phyloP scores from a whole-genome alignment of 1,140 invertebrate species.

The Drosophila guanche region DNA sequence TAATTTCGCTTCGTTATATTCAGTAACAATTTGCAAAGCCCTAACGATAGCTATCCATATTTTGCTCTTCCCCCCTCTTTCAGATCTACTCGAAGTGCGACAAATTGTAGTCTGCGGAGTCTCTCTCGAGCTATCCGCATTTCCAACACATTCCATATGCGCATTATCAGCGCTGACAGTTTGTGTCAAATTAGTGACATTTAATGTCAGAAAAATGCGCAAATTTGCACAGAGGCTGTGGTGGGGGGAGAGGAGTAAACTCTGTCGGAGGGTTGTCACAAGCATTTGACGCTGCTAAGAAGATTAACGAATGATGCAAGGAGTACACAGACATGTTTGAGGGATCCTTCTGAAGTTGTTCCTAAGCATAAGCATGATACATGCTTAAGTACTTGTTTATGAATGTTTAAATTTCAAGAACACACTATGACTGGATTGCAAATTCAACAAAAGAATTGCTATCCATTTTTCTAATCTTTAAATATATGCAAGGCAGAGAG shows the following conservation, averaged over 20 bases:
- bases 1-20: conserved; percentile 49
- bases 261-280: conserved; percentile 22
- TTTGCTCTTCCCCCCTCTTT: conserved; percentile 1
- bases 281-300: conserved; percentile 1
- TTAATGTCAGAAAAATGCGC: conserved; percentile 68
- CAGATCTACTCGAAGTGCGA: conserved; percentile 48
- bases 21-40: conserved; percentile 21
- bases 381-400: no score
- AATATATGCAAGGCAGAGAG: conserved; percentile 37
- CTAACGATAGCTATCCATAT: conserved; percentile 5
- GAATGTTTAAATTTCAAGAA: no score
- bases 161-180: conserved; percentile 69
- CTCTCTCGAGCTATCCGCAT: conserved; percentile 44
- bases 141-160: conserved; percentile 41
- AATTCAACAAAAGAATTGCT: not conserved
- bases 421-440: no score
- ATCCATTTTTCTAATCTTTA: conserved; percentile 42
- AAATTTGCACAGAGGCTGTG: conserved; percentile 23
- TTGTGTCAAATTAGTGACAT: conserved; percentile 77
- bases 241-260: conserved; percentile 17
- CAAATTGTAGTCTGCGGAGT: conserved; percentile 45
- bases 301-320: conserved; percentile 5
- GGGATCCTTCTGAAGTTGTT: conserved; percentile 1
- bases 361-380: not conserved
- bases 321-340: no score